Evolutionary conservation across 2,888 invertebrate genomes (phyloP).

Genomic region (Erpobdella octoculata): DNA sequence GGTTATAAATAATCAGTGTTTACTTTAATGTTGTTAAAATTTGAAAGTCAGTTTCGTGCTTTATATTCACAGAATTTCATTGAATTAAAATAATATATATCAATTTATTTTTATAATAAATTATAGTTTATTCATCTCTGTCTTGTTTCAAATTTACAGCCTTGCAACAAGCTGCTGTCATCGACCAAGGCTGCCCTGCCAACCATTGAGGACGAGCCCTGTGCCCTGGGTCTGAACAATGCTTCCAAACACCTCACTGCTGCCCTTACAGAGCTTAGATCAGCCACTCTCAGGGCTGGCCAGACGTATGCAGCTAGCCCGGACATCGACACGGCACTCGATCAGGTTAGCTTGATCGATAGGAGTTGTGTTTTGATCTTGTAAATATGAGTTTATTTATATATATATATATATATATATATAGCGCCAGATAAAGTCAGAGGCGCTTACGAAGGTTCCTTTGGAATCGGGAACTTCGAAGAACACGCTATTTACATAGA

Average conservation of each 20-base stretch:
- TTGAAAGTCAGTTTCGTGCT: not conserved
- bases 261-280: slow-evolving; percentile 61
- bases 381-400: not conserved
- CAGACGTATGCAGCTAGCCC: slow-evolving; percentile 56
- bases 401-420: too few relatives aligned
- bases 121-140: not conserved
- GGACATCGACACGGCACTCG: slow-evolving; percentile 73
- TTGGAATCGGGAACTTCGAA: too few relatives aligned
- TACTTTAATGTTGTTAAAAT: not conserved
- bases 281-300: slow-evolving; percentile 53
- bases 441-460: too few relatives aligned
- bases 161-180: slow-evolving; percentile 62
- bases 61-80: too few relatives aligned
- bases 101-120: not conserved
- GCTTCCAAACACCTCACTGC: slow-evolving; percentile 61
- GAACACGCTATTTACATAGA: too few relatives aligned
- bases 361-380: not conserved
- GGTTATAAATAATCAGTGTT: not conserved
- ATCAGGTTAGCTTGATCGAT: slow-evolving; percentile 59
- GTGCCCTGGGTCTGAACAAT: slow-evolving; percentile 67
- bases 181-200: slow-evolving; percentile 75
- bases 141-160: slow-evolving; percentile 40
- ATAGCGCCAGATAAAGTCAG: too few relatives aligned
- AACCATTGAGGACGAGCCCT: slow-evolving; percentile 69
- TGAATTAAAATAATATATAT: too few relatives aligned